These are phyloP conservation scores for Burhinus bistriatus DNA, from an alignment of 2,113 vertebrate species.

Conservation along the genomic window DNA sequence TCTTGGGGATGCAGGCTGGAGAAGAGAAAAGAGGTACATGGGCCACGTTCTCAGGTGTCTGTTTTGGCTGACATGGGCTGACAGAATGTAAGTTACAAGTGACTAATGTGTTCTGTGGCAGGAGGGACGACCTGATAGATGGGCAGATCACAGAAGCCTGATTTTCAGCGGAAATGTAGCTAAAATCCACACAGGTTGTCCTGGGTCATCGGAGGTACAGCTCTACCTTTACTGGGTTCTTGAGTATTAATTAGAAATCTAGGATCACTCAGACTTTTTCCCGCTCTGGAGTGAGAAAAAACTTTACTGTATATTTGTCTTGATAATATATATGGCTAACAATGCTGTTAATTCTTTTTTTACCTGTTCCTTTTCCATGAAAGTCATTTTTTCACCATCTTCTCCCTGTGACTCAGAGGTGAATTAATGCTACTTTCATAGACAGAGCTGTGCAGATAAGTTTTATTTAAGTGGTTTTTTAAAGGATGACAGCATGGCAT, in stretches of 20 bases:
- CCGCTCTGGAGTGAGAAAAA: neutral
- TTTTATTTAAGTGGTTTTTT: neutral
- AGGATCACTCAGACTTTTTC: neutral
- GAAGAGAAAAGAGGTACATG: neutral
- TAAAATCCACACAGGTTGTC: neutral
- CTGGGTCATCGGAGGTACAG: neutral
- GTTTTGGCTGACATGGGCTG: neutral
- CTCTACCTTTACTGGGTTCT: neutral
- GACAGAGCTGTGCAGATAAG: neutral
- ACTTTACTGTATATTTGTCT: neutral
- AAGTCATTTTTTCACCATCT: neutral
- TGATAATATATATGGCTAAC: neutral
- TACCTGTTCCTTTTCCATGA: neutral
- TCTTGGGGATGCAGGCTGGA: neutral
- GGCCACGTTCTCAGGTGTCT: neutral
- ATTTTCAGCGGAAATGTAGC: neutral
- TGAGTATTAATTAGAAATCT: neutral
- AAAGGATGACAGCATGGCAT: neutral
- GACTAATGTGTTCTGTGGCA: neutral
- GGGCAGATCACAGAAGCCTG: neutral
- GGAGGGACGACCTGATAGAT: neutral
- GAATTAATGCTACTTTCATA: neutral
- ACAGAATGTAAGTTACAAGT: neutral
- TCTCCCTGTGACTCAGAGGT: neutral
- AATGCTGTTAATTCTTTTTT: neutral